These are phyloP conservation scores for Amphilophus citrinellus DNA, from an alignment of 2,113 vertebrate genomes.

Conservation along the genomic window DNA sequence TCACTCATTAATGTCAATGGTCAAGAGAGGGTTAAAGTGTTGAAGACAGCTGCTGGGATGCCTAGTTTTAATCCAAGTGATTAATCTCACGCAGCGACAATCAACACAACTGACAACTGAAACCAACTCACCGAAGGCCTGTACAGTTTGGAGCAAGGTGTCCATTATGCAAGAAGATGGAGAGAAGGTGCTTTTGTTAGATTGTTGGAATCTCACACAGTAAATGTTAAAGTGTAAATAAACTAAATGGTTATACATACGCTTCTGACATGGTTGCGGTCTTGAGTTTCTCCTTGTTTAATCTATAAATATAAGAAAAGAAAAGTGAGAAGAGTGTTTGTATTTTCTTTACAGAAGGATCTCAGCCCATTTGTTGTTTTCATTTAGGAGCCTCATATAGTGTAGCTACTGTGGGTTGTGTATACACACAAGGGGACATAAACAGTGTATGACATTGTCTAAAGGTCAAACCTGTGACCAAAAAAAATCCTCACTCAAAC, in stretches of 20 bases:
- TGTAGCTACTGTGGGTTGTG: background rate
- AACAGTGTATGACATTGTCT: conserved; percentile 38
- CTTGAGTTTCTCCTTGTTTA: conserved; percentile 24
- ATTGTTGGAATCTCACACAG: background rate
- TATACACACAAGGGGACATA: background rate
- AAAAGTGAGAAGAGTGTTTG: background rate
- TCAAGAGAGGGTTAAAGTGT: background rate
- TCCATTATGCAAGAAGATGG: conserved; percentile 18
- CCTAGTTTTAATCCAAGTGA: background rate
- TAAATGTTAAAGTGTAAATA: background rate
- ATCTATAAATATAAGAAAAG: conserved; percentile 7
- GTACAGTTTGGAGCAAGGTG: background rate
- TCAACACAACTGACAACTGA: background rate
- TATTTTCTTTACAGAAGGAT: background rate
- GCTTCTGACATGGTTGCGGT: conserved; percentile 76
- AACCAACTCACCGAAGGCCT: conserved; percentile 64
- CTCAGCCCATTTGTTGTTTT: background rate
- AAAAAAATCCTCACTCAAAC: background rate
- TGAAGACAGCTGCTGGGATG: background rate
- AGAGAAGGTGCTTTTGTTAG: conserved; percentile 19
- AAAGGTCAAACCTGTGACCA: conserved; percentile 46
- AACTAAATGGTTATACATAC: conserved; percentile 62
- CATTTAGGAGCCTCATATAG: no score
- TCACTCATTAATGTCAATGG: background rate
- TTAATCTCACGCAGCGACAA: background rate